A percentile compares a stretch with the other conserved stretches of the same genome.
Evolutionary conservation across 2,888 invertebrate genomes (phyloP).

Genomic region (Euplagia quadripunctaria): DNA sequence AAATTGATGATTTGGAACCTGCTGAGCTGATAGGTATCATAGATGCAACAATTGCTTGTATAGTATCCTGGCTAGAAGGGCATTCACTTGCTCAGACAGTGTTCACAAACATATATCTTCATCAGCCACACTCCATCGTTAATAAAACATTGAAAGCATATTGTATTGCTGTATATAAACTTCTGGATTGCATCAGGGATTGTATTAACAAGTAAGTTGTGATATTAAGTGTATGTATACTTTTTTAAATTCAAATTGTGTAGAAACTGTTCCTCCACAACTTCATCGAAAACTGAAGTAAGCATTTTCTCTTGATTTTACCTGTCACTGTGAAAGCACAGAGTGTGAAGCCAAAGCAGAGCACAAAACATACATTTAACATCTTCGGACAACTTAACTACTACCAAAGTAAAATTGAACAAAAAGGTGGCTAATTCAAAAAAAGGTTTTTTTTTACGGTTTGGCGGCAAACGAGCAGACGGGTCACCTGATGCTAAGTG

Average conservation of each 20-base stretch:
- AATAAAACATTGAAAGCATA: conserved; percentile 95
- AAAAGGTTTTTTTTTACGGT: too few relatives aligned
- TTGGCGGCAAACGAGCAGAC: too few relatives aligned
- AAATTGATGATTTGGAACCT: conserved; percentile 91
- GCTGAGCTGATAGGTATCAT: conserved; percentile 96
- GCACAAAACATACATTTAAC: not conserved
- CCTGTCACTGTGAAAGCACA: not conserved
- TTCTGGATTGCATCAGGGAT: conserved; percentile 95
- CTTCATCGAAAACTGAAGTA: not conserved
- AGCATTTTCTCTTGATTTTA: not conserved
- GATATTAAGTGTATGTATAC: conserved; percentile 24
- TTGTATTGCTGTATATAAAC: conserved; percentile 95
- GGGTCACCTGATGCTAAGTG: too few relatives aligned
- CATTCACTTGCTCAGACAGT: conserved; percentile 98
- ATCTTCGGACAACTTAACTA: not conserved
- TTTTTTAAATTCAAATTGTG: not conserved
- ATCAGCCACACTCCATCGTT: conserved; percentile 94
- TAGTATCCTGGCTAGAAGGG: conserved; percentile 99
- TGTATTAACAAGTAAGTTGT: conserved; percentile 93
- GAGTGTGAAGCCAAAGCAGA: not conserved
- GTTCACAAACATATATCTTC: conserved; percentile 98
- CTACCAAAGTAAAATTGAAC: too few relatives aligned
- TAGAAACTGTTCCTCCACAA: not conserved
- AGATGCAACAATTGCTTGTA: conserved; percentile 96
- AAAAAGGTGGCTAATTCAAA: too few relatives aligned